phyloP scores from a whole-genome alignment of 92 coral and sea anemone genomes.

The Parazoanthus darwini region DNA sequence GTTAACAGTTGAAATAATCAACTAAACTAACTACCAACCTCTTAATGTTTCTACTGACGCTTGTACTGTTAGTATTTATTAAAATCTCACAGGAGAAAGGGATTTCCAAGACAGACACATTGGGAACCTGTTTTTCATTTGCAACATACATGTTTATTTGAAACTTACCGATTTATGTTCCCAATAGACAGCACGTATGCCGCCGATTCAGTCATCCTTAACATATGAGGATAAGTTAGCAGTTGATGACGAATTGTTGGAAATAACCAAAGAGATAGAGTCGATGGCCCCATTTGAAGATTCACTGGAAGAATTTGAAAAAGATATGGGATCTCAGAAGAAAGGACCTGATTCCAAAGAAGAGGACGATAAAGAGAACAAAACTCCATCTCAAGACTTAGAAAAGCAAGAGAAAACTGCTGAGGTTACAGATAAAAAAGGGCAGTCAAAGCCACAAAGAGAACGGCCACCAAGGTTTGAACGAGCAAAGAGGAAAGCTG shows the following conservation, averaged over 20 bases:
- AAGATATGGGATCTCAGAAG: constrained; percentile 45
- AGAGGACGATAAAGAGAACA: constrained; percentile 47
- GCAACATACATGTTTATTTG: neutral
- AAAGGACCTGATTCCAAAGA: constrained; percentile 26
- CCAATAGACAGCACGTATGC: neutral
- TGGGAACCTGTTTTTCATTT: neutral
- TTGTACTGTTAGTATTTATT: no score
- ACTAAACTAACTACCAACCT: no score
- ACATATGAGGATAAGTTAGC: constrained; percentile 68
- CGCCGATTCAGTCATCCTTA: constrained; percentile 25
- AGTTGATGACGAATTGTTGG: constrained; percentile 86
- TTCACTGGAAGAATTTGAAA: constrained; percentile 78
- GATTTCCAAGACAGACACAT: no score
- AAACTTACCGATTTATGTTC: neutral
- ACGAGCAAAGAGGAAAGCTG: constrained; percentile 63
- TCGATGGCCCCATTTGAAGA: constrained; percentile 81
- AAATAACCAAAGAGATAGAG: constrained; percentile 85
- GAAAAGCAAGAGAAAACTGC: constrained; percentile 46
- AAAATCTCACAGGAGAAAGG: no score
- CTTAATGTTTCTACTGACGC: no score
- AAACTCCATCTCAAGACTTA: constrained; percentile 44
- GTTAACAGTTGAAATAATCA: no score
- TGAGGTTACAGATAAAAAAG: constrained; percentile 55
- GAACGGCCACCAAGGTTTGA: constrained; percentile 82
- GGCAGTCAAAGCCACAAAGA: constrained; percentile 76